Evolutionary conservation across 35 echinoderm and acorn worm species (phyloP), one percentile per base, ranked within the genome.

Genomic region (Ophiothrix spiculata): DNA sequence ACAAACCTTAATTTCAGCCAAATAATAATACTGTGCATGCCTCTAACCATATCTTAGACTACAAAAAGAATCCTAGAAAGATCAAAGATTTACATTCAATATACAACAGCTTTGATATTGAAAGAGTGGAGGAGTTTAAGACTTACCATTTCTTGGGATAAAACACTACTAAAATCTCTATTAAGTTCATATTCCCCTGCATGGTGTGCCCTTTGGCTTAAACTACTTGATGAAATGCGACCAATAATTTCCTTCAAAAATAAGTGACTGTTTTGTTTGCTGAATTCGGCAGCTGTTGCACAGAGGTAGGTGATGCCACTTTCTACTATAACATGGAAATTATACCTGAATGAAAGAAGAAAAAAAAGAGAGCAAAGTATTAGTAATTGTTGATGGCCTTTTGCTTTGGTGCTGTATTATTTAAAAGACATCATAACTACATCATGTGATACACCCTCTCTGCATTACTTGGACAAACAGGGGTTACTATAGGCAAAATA

Each of bases 121-220:
- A 54, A 28, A 69, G 29, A 2, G 29, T 25, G 29, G 6, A 69
- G 60, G 10, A 75, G 15, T 15, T 39, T 31, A 32, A 76, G 19
- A 32, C 82, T 39, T 87, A 97, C 94, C 94, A 97, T 97, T 92
- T 97, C 94, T 81, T 90, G 90, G 39, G 83, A 83, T 23, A 97
- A 79, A 12, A 97, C 94, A 29, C 73, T 84, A 39, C 87, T 93
- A 80, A 97, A 90, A 81, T 92, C 90, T 33, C 94, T 83, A 31
- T 93, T 85, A 23, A 97, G 87, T 64, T 97, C 94, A 74, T 93
- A 74, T 56, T 92, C 87, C 49, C 94, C 90, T 21, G 94, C 94
- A 76, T 90, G 92, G 12, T 97, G 91, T 25, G 93, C 94, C 29
- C 90, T 38, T 39, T 88, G 91, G 4, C 81, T 69, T 25, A 97